Evolutionary conservation across 2,888 invertebrate species (phyloP).

Genomic region (Lepidocyrtoides sp.): DNA sequence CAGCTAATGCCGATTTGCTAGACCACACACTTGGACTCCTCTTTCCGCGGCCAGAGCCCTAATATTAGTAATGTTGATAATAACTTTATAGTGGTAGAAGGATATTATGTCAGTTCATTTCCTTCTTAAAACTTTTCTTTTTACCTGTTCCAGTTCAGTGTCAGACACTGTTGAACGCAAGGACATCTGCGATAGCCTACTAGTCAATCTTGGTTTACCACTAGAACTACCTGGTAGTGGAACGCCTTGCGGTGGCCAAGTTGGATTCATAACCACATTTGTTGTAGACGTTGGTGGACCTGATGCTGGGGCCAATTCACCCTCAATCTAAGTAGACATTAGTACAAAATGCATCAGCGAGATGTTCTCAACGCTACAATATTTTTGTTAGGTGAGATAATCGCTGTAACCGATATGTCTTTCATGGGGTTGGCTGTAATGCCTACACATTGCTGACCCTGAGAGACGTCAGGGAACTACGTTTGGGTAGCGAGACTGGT

Average conservation of each 20-base stretch:
- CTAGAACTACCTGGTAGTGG: constrained; percentile 88
- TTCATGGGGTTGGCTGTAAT: too few species aligned
- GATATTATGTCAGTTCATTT: background rate
- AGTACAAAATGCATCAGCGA: background rate
- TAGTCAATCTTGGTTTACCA: constrained; percentile 83
- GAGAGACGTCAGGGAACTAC: too few species aligned
- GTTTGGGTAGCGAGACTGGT: too few species aligned
- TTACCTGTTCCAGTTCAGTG: constrained; percentile 95
- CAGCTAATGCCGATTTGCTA: constrained; percentile 95
- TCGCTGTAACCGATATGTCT: too few species aligned
- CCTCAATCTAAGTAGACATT: constrained; percentile 77
- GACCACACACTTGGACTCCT: constrained; percentile 97
- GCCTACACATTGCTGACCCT: too few species aligned
- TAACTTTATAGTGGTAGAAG: background rate
- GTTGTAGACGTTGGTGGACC: constrained; percentile 86
- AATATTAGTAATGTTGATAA: constrained; percentile 65
- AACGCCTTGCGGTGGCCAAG: constrained; percentile 91
- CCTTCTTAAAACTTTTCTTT: background rate
- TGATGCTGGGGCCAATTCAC: constrained; percentile 69
- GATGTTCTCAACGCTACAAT: background rate
- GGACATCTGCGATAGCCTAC: constrained; percentile 86
- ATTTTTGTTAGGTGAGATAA: too few species aligned
- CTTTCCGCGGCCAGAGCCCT: constrained; percentile 92
- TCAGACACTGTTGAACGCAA: constrained; percentile 97
- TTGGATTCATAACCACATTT: constrained; percentile 93